These are phyloP conservation scores for Micromys minutus DNA, from an alignment of 2,113 vertebrate species.

Conservation along the genomic window DNA sequence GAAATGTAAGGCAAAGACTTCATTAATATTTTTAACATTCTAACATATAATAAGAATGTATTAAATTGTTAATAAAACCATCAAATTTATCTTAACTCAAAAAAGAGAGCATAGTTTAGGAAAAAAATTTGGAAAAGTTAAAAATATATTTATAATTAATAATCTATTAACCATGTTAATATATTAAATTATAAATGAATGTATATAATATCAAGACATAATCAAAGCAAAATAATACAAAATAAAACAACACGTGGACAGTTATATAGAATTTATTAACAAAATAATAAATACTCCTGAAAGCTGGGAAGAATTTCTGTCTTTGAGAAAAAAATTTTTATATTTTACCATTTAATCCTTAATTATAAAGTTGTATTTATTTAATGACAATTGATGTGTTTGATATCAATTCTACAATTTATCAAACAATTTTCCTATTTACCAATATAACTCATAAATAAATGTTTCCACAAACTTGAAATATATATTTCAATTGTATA, in stretches of 20 bases:
- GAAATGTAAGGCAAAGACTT: background rate
- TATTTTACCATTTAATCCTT: background rate
- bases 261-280: background rate
- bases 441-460: background rate
- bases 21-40: too few species aligned
- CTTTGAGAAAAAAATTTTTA: background rate
- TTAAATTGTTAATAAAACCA: background rate
- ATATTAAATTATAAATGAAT: background rate
- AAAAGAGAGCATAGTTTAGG: background rate
- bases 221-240: background rate
- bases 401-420: background rate
- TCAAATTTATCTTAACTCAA: background rate
- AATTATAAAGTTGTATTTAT: background rate
- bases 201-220: background rate
- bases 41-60: background rate
- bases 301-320: background rate
- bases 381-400: constrained; percentile 26
- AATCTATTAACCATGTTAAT: background rate
- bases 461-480: background rate
- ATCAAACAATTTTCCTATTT: background rate
- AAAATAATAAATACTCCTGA: background rate
- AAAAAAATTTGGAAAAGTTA: constrained; percentile 14
- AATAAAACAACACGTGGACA: background rate
- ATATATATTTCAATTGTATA: too few species aligned
- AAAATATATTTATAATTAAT: too few species aligned